Conservation (phyloP, 1,140 invertebrate species). For the Bombyx mandarina region DNA sequence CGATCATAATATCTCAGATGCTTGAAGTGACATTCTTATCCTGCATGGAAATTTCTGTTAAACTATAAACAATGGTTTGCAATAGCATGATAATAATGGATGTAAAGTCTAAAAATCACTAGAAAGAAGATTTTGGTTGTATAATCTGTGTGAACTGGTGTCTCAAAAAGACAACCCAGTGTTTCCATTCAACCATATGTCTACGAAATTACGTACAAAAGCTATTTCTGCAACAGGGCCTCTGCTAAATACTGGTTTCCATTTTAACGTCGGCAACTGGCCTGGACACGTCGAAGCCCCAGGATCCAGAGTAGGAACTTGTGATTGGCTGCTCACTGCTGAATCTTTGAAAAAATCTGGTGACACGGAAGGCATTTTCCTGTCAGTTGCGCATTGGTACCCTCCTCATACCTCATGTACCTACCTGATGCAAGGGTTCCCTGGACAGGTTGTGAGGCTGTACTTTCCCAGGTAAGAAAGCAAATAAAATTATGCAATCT, state of each 20-base stretch:
- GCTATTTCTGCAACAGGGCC: slow-evolving; percentile 72
- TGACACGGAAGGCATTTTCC: slow-evolving; percentile 87
- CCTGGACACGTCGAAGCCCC: slow-evolving; percentile 90
- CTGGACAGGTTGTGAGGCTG: slow-evolving; percentile 87
- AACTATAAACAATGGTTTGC: too few relatives aligned
- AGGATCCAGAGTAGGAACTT: slow-evolving; percentile 86
- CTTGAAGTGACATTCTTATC: too few relatives aligned
- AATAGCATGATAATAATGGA: too few relatives aligned
- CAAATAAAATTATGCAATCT: too few relatives aligned
- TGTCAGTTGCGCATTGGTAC: slow-evolving; percentile 94
- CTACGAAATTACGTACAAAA: too few relatives aligned
- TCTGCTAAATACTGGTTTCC: slow-evolving; percentile 90
- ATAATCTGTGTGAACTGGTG: too few relatives aligned
- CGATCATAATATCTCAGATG: too few relatives aligned
- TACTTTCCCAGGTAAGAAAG: slow-evolving; percentile 84
- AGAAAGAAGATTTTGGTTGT: too few relatives aligned
- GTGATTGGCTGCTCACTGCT: slow-evolving; percentile 88
- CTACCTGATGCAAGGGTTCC: slow-evolving; percentile 86
- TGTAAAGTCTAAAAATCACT: too few relatives aligned
- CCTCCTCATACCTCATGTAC: slow-evolving; percentile 92
- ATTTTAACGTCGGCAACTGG: slow-evolving; percentile 94
- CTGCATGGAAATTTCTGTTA: too few relatives aligned
- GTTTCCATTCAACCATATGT: too few relatives aligned
- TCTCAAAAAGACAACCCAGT: too few relatives aligned
- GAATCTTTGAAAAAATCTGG: slow-evolving; percentile 82